phyloP scores from a whole-genome alignment of 2,888 invertebrate species.

The Lycocerus yunnanus region DNA sequence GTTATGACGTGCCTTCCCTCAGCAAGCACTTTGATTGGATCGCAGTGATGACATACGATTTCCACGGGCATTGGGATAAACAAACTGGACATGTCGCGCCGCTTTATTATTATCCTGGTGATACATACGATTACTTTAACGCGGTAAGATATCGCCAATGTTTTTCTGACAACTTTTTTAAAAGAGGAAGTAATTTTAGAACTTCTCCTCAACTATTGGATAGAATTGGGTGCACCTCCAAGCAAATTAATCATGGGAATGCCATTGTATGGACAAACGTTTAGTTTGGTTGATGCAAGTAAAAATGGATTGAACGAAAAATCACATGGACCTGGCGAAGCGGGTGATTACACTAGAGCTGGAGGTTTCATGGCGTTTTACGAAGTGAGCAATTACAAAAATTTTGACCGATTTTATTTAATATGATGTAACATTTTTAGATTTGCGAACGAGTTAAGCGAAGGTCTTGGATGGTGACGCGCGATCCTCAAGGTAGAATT shows the following conservation, averaged over 20 bases:
- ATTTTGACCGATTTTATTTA: background rate
- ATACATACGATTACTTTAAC: slow-evolving; percentile 69
- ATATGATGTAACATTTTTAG: slow-evolving; percentile 47
- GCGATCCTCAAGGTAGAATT: slow-evolving; percentile 64
- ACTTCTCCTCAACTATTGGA: slow-evolving; percentile 77
- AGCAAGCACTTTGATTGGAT: slow-evolving; percentile 77
- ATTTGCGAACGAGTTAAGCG: slow-evolving; percentile 66
- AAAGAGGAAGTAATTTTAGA: slow-evolving; percentile 55
- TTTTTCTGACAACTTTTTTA: background rate
- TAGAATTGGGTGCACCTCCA: slow-evolving; percentile 66
- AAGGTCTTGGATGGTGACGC: slow-evolving; percentile 65
- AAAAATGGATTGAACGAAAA: slow-evolving; percentile 63
- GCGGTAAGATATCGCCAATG: slow-evolving; percentile 59
- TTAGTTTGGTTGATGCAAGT: slow-evolving; percentile 62
- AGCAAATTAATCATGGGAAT: slow-evolving; percentile 74
- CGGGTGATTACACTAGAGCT: slow-evolving; percentile 70
- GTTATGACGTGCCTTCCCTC: slow-evolving; percentile 72
- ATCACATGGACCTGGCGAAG: slow-evolving; percentile 68
- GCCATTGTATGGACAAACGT: slow-evolving; percentile 78
- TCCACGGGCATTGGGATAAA: slow-evolving; percentile 75
- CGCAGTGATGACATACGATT: slow-evolving; percentile 82
- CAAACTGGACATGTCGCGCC: slow-evolving; percentile 78
- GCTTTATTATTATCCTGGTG: slow-evolving; percentile 67
- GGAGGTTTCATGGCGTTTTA: slow-evolving; percentile 79
- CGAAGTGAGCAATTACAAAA: slow-evolving; percentile 58